A percentile compares a stretch with the other conserved stretches of the same genome.
These are phyloP conservation scores for Yponomeuta malinellus DNA, from an alignment of 2,888 invertebrate genomes.

Conservation along the genomic window DNA sequence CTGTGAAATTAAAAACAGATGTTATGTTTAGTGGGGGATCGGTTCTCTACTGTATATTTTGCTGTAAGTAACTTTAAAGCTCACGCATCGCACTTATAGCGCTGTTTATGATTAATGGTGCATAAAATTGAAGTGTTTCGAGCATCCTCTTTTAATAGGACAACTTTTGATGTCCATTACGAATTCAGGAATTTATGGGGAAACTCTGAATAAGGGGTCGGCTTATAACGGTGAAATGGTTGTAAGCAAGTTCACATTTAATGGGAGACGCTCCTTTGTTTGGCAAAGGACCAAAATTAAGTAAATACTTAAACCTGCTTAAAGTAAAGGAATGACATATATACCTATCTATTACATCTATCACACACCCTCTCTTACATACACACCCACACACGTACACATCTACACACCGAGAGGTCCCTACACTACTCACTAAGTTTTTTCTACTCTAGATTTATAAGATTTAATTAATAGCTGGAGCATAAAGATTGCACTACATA, in stretches of 20 bases:
- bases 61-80: constrained; percentile 58
- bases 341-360: too few species aligned
- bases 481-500: too few species aligned
- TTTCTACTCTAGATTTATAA: too few species aligned
- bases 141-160: constrained; percentile 36
- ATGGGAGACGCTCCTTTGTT: neutral
- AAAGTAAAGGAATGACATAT: too few species aligned
- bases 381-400: too few species aligned
- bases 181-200: constrained; percentile 14
- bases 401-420: too few species aligned
- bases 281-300: neutral
- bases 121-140: constrained; percentile 60
- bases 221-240: neutral
- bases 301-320: too few species aligned
- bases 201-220: constrained; percentile 6
- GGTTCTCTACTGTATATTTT: too few species aligned
- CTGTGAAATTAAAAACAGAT: constrained; percentile 68
- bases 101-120: constrained; percentile 67
- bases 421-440: too few species aligned
- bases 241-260: neutral
- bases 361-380: too few species aligned
- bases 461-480: too few species aligned
- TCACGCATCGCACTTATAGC: constrained; percentile 63
- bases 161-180: constrained; percentile 15
- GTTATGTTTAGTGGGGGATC: constrained; percentile 54